phyloP scores from a whole-genome alignment of 2,888 invertebrate genomes.

The Diarsia mendica region DNA sequence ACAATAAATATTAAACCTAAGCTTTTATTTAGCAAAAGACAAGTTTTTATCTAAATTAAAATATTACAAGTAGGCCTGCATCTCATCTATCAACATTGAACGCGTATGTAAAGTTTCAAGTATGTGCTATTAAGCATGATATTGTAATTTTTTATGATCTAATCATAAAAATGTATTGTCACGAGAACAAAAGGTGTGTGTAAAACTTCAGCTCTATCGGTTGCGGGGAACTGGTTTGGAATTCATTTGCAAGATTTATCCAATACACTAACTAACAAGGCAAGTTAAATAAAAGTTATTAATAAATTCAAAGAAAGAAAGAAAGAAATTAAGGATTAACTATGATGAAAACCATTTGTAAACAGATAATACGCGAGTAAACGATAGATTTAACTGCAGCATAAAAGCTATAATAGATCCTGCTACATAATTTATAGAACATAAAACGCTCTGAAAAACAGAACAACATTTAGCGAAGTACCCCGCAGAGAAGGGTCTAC shows the following conservation, averaged over 20 bases:
- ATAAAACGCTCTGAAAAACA: constrained; percentile 57
- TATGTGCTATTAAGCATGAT: neutral
- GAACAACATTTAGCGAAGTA: constrained; percentile 58
- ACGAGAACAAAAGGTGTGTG: neutral
- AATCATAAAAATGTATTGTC: neutral
- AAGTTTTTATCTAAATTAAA: too few relatives aligned
- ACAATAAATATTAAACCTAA: neutral
- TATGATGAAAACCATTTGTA: constrained; percentile 24
- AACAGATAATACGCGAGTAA: constrained; percentile 11
- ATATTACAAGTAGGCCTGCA: too few relatives aligned
- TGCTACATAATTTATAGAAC: constrained; percentile 50
- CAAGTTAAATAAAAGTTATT: neutral
- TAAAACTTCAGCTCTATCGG: neutral
- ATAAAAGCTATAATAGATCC: constrained; percentile 19
- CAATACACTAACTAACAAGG: neutral
- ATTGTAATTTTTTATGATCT: too few relatives aligned
- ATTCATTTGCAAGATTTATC: neutral
- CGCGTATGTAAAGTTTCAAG: neutral
- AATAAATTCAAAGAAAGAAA: constrained; percentile 3
- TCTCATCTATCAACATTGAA: neutral
- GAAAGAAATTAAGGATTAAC: neutral
- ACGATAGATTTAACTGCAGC: constrained; percentile 13
- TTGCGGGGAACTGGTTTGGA: neutral
- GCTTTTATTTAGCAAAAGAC: too few relatives aligned
- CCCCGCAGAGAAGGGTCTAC: constrained; percentile 64